Conservation (phyloP, 2,888 invertebrate genomes). For the Opisthograptis luteolata region DNA sequence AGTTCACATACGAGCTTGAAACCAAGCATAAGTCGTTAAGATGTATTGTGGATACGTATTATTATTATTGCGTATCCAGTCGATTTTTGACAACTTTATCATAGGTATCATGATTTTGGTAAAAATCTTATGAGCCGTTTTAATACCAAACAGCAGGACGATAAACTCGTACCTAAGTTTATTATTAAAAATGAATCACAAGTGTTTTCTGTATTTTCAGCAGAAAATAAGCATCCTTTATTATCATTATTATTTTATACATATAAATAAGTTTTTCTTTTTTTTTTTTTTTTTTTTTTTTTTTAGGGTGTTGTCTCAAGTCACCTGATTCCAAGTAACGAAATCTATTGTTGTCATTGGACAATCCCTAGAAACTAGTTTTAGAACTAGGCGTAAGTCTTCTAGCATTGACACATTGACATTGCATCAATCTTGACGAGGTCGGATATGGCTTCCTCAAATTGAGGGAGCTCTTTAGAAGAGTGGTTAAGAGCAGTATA, state of each 20-base stretch:
- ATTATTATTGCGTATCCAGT: too few species aligned
- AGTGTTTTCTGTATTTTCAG: constrained; percentile 15
- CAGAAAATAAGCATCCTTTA: constrained; percentile 28
- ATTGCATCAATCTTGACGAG: not conserved
- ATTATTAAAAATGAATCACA: constrained; percentile 7
- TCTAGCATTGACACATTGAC: constrained; percentile 23
- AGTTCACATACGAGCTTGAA: not conserved
- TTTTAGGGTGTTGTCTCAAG: too few species aligned
- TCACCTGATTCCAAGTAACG: too few species aligned
- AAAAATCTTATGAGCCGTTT: constrained; percentile 22
- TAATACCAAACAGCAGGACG: constrained; percentile 19
- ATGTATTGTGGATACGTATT: constrained; percentile 27
- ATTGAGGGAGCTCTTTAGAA: not conserved
- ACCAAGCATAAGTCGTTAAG: constrained; percentile 27
- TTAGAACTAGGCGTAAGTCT: constrained; percentile 25
- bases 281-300: too few species aligned
- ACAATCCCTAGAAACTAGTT: constrained; percentile 15
- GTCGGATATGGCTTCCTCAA: not conserved
- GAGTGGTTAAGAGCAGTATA: not conserved
- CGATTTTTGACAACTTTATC: constrained; percentile 15
- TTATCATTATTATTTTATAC: too few species aligned
- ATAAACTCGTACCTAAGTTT: constrained; percentile 21
- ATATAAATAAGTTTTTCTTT: too few species aligned
- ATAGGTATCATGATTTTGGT: constrained; percentile 29
- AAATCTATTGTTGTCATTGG: constrained; percentile 25